Base-by-base conservation (phyloP, 92 coral and sea anemone genomes). In the Phenganax stokvisi region DNA sequence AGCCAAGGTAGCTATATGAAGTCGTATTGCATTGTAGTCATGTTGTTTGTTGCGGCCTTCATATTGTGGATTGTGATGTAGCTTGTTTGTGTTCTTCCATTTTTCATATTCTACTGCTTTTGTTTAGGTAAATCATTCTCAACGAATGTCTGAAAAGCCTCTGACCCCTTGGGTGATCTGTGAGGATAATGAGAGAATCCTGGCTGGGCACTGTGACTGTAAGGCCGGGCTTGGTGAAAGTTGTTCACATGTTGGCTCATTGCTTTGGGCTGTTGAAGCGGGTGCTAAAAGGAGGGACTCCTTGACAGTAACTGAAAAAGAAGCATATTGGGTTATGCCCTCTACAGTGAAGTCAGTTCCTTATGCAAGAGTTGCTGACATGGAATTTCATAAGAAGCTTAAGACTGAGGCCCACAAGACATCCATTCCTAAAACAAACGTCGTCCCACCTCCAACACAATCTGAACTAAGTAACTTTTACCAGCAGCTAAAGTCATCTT, bases 171-270 rank as follows among this genome's bases (percentile, higher is more conserved):
- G 84, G 86, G 84, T 83, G 16, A n/a, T 83, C 12, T 0, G 71
- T 75, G 53, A 83, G 15, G 72, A 81, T 54, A 59, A 80, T 72
- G 81, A 81, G 4, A 81, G 68, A 71, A 56, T 71, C 29, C 53
- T 81, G 30, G 1, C 60, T 51, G 85, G 15, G 57, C 85, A 81
- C 47, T 81, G 85, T 51, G 85, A 83, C 84, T 83, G 85, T 51
- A 82, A 72, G 85, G 82, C 85, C 5, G 85, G 85, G 54, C 79
- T 82, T 71, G 85, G 85, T 8, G 85, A 82, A 74, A 82, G 82
- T 37, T 82, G 84, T 44, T 82, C 83, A 60, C 83, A 82, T 71
- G 84, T 83, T 75, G 87, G 82, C 56, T 84, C 87, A 57, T 67
- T 84, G 55, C 84, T 83, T 54, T 74, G 85, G 71, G 85, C 85